Conservation (phyloP, 2,888 invertebrate species). For the Sesamia inferens region DNA sequence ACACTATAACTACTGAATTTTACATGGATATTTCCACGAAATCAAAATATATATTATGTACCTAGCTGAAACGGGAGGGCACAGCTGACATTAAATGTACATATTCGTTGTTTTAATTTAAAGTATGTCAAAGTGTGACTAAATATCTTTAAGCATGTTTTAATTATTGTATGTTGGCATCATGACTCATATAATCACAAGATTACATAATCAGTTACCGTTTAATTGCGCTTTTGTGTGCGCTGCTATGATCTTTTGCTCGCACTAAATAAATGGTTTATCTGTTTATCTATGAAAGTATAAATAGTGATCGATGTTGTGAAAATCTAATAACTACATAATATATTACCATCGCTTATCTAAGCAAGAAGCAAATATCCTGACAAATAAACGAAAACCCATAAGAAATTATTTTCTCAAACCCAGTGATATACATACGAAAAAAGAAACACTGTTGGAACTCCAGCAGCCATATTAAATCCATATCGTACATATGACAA, state of each 20-base stretch:
- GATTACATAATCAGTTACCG: neutral
- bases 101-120: neutral
- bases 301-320: neutral
- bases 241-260: neutral
- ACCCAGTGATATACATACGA: constrained; percentile 1
- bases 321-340: neutral
- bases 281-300: neutral
- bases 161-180: neutral
- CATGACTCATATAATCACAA: neutral
- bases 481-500: constrained; percentile 15
- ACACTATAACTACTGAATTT: too few species aligned
- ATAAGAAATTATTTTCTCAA: constrained; percentile 14
- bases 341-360: neutral
- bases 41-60: too few species aligned
- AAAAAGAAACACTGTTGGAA: constrained; percentile 14
- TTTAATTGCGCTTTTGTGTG: too few species aligned
- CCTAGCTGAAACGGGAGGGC: too few species aligned
- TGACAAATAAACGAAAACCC: constrained; percentile 11
- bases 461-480: constrained; percentile 38
- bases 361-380: constrained; percentile 9
- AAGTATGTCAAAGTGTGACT: neutral
- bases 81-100: neutral
- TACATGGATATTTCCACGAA: too few species aligned
- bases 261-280: neutral
- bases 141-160: neutral